Conservation (phyloP, 2,797 vertebrate species). For the Buceros bicornis region DNA sequence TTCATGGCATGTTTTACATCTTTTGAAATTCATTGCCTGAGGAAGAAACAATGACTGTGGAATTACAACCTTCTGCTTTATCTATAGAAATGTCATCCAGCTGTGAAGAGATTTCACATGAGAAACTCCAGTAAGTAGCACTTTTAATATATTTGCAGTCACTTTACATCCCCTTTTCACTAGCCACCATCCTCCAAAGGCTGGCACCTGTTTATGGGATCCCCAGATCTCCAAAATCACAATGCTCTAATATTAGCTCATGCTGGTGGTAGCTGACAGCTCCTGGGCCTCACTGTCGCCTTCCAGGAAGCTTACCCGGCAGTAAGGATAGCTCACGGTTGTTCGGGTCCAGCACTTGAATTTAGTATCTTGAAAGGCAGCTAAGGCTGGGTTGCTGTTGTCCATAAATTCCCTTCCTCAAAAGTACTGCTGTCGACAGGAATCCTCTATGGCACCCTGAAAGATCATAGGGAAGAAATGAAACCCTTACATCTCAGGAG, state of each 20-base stretch:
- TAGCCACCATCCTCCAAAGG: neutral
- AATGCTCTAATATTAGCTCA: neutral
- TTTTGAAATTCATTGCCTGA: neutral
- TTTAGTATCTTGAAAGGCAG: neutral
- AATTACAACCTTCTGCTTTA: neutral
- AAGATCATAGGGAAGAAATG: neutral
- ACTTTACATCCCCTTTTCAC: neutral
- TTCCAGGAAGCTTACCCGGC: neutral
- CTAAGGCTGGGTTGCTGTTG: neutral
- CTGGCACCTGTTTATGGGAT: neutral
- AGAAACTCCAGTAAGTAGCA: constrained; percentile 2
- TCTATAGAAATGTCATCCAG: neutral
- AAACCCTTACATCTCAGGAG: neutral
- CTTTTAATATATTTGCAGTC: neutral
- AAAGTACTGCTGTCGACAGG: neutral
- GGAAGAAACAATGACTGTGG: neutral
- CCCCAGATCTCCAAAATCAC: neutral
- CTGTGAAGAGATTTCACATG: neutral
- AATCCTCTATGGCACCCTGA: neutral
- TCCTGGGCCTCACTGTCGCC: neutral
- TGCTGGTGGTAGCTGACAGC: neutral
- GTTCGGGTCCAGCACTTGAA: fast-evolving
- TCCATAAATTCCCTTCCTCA: neutral
- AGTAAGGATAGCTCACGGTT: neutral
- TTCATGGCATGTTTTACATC: neutral